Evolutionary conservation across 2,113 vertebrate species (phyloP), one percentile per base, ranked within the genome.

Genomic region (Zingel zingel): DNA sequence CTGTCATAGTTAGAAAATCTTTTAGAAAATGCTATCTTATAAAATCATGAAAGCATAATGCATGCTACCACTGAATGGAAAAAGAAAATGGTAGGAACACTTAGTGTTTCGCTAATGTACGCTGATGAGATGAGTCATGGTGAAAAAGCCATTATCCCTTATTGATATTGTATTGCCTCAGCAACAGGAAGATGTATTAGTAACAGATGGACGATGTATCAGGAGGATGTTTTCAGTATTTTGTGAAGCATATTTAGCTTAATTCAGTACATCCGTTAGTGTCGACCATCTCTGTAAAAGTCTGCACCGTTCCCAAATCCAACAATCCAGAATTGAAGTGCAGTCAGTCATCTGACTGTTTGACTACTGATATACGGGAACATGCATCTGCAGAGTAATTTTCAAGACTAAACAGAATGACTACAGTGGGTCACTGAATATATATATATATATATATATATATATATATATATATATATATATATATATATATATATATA

Each of bases 351-450:
- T 83, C 30, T 74, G 74, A 77, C 51, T 27, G 56, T 74, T 80
- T 73, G 43, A 70, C 82, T 53, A 21, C 62, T 50, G 66, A 84
- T 69, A 89, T 69, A 89, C 0, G 5, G 43, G 66, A 85, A 59
- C 83, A 88, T 39, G 43, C 77, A 56, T 71, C 78, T 68, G 88
- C 72, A 86, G 82, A 86, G 36, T 45, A 19, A 76, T 79, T 79
- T 79, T 86, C 76, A 74, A 58, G 47, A 23, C 54, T 48, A 72
- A 82, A 72, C 23, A 48, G 68, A 84, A 70, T 45, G 78, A 79
- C 73, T 84, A 66, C 61, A 83, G 65, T 68, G 69, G 82, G 87
- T 76, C 75, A 89, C 43, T 83, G 70, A 81, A 81, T 76, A 86
- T 39, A 39, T 39, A 39, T n/a, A n/a, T n/a, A n/a, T n/a, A 33